Base-by-base conservation (phyloP, 2,888 invertebrate genomes). In the Lissonota sp. region DNA sequence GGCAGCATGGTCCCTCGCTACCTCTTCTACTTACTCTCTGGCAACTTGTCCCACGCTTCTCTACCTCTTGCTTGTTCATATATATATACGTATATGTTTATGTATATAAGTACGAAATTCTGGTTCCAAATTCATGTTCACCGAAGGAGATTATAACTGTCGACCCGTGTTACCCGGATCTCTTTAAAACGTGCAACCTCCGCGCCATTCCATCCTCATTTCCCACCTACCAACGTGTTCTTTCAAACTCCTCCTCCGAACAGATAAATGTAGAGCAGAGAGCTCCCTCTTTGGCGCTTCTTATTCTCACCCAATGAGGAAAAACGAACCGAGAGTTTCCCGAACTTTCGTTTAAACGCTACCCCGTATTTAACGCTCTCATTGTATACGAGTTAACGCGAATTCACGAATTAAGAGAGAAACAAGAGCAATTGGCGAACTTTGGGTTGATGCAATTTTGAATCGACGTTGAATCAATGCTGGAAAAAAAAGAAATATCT, bases 81-180 rank as follows among this genome's bases (percentile, higher is more conserved):
- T 26, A 26, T 26, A 26, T 79, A 73, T n/a, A 46, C 2, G 49
- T 79, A 73, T n/a, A 46, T 6, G 49, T 46, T 49, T 26, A 26
- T 26, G 26, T 26, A 26, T 26, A 26, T 3, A 26, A 26, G 26
- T 26, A 26, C 26, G 26, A 26, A 26, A 26, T 62, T 79, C 66
- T 73, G 64, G 26, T 60, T 79, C 77, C 63, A 72, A 67, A 77
- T 82, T 71, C 63, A 66, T 75, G 79, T 51, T 74, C 62, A 75
- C 71, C 80, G 80, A 80, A 26, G 79, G 78, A 85, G 87, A 87
- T 87, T 87, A 86, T 87, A 86, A 87, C 84, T 87, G 87, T 86
- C 87, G 84, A 85, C 87, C 87, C 85, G 85, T 84, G 86, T 85
- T 86, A 87, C 82, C 26, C 77, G 44, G 75, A 77, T 69, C 76